Evolutionary conservation across 2,888 invertebrate genomes (phyloP).

Genomic region (Pseudeuparius sepicola): DNA sequence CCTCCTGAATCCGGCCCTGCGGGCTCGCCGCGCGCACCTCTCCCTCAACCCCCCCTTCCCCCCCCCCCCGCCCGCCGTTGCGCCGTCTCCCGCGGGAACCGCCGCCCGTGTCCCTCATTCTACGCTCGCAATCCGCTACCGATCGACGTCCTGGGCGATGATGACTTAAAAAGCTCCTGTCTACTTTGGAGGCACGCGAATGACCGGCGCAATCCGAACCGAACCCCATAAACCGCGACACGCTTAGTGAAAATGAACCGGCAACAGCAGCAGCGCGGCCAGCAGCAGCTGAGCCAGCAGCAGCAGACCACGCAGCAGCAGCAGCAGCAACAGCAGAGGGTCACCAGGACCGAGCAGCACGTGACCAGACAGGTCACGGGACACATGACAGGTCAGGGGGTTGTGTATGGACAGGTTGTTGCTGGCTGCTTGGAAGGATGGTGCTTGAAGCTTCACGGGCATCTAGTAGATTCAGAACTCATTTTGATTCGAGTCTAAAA

Average conservation of each 20-base stretch:
- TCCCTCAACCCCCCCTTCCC: no score
- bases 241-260: slow-evolving; percentile 71
- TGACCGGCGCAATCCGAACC: no score
- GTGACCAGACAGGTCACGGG: slow-evolving; percentile 67
- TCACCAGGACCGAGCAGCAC: slow-evolving; percentile 66
- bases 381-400: slow-evolving; percentile 54
- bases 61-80: no score
- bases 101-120: slow-evolving; percentile 46
- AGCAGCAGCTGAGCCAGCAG: slow-evolving; percentile 41
- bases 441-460: no score
- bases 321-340: slow-evolving; percentile 46
- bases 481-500: no score
- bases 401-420: slow-evolving; percentile 14
- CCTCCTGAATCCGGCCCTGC: no score
- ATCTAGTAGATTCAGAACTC: no score
- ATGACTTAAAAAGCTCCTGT: slow-evolving; percentile 50
- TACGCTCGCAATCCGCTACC: slow-evolving; percentile 86
- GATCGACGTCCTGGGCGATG: slow-evolving; percentile 85
- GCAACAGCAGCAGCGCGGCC: slow-evolving; percentile 47
- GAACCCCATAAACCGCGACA: no score
- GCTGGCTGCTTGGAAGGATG: no score
- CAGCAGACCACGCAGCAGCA: slow-evolving; percentile 39
- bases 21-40: no score
- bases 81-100: slow-evolving; percentile 36
- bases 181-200: background rate